A percentile compares a stretch with the other conserved stretches of the same genome.
phyloP scores from a whole-genome alignment of 2,797 vertebrate genomes.

The Echiichthys vipera region DNA sequence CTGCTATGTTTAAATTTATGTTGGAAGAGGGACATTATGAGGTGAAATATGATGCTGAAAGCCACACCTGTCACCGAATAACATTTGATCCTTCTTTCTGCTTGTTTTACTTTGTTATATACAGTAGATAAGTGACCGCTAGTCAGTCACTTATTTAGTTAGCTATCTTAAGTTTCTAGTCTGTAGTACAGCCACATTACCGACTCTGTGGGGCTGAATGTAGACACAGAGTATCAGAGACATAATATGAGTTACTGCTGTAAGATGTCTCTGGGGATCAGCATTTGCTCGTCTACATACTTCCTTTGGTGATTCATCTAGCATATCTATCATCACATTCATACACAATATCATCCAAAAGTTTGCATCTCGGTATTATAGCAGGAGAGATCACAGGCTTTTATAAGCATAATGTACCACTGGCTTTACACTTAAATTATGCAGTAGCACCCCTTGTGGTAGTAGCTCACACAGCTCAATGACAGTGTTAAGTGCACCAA shows the following conservation, averaged over 20 bases:
- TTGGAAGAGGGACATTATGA: neutral
- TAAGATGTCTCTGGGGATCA: neutral
- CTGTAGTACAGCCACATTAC: neutral
- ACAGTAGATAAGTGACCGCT: neutral
- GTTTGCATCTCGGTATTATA: conserved; percentile 14
- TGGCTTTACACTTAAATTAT: conserved; percentile 45
- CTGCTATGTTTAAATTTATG: conserved; percentile 1
- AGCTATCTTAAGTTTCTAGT: too few relatives aligned
- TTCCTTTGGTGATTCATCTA: neutral
- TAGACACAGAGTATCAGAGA: too few relatives aligned
- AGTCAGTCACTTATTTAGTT: too few relatives aligned
- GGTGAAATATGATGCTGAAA: conserved; percentile 1
- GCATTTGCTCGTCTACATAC: conserved; percentile 5
- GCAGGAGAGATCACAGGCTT: conserved; percentile 11
- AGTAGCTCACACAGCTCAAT: conserved; percentile 26
- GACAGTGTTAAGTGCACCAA: conserved; percentile 15
- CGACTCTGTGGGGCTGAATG: neutral
- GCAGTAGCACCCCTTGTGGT: conserved; percentile 58
- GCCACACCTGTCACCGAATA: neutral
- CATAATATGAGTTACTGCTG: neutral
- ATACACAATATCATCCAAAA: conserved; percentile 7
- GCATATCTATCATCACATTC: conserved; percentile 6
- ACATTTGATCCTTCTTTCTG: neutral
- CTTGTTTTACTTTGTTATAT: neutral
- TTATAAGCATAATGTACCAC: conserved; percentile 18